phyloP scores from a whole-genome alignment of 1,140 invertebrate genomes.

The Zaprionus lachaisei region DNA sequence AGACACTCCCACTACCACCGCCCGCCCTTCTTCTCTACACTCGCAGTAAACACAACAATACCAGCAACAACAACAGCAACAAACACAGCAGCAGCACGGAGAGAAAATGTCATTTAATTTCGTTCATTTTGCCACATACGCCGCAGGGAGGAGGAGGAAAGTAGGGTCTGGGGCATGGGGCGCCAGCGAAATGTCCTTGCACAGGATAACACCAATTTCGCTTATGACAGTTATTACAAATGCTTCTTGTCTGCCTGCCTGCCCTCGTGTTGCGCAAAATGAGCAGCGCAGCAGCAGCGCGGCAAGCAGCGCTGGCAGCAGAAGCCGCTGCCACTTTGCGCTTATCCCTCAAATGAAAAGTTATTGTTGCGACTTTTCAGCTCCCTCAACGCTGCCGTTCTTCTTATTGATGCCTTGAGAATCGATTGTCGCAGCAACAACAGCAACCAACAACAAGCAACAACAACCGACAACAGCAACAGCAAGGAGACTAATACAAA shows the following conservation, averaged over 20 bases:
- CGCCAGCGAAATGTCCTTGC: slow-evolving; percentile 45
- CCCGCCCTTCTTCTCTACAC: not conserved
- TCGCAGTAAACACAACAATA: slow-evolving; percentile 14
- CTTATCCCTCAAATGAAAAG: slow-evolving; percentile 71
- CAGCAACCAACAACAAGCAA: not conserved
- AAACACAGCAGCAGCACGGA: slow-evolving; percentile 11
- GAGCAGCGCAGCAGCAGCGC: slow-evolving; percentile 54
- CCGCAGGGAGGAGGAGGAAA: not conserved
- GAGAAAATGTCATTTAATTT: slow-evolving; percentile 70
- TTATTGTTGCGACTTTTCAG: slow-evolving; percentile 61
- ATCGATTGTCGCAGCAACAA: slow-evolving; percentile 44
- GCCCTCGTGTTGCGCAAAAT: slow-evolving; percentile 33
- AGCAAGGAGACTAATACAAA: not conserved
- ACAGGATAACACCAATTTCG: slow-evolving; percentile 75
- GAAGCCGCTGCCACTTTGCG: slow-evolving; percentile 57
- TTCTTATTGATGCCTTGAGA: slow-evolving; percentile 50
- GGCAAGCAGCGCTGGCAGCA: not conserved
- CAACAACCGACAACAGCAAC: slow-evolving; percentile 4
- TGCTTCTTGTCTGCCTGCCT: slow-evolving; percentile 57
- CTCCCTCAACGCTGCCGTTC: slow-evolving; percentile 31
- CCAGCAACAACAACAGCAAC: slow-evolving; percentile 9
- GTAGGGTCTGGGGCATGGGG: not conserved
- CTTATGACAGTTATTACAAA: slow-evolving; percentile 82
- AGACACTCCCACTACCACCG: not conserved
- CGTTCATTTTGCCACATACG: slow-evolving; percentile 36